Percentiles rank a stretch among this genome's conserved stretches.
These are phyloP conservation scores for Bombus pyrosoma DNA, from an alignment of 1,140 invertebrate genomes.

Conservation along the genomic window DNA sequence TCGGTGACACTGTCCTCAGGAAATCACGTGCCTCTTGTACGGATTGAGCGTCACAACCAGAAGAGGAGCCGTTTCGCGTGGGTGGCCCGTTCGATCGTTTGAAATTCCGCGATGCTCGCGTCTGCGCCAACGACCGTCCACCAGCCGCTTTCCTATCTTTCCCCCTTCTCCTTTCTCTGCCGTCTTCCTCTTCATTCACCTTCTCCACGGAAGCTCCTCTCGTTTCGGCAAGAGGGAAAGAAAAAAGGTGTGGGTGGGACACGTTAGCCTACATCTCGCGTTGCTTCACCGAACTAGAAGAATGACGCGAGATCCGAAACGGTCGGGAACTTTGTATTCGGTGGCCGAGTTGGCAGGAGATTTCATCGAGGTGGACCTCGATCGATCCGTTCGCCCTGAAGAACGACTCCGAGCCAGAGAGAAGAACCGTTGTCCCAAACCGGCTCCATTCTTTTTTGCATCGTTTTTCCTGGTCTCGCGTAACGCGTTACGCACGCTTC, in stretches of 20 bases:
- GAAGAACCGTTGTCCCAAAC: slow-evolving; percentile 30
- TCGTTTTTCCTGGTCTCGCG: background rate
- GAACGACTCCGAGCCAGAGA: background rate
- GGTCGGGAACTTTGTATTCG: slow-evolving; percentile 2
- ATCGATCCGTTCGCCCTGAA: slow-evolving; percentile 38
- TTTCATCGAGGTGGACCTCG: slow-evolving; percentile 43
- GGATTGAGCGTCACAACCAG: background rate
- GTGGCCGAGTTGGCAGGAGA: slow-evolving; percentile 34
- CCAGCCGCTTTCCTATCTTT: background rate
- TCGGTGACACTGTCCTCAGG: slow-evolving; percentile 50
- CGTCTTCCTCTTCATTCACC: slow-evolving; percentile 25
- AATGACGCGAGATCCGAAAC: slow-evolving; percentile 18
- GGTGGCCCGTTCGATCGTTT: slow-evolving; percentile 53
- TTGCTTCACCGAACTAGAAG: background rate
- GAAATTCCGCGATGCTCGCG: slow-evolving; percentile 36
- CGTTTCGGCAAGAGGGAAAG: background rate
- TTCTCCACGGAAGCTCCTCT: background rate
- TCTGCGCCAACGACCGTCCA: slow-evolving; percentile 11
- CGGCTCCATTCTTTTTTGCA: background rate
- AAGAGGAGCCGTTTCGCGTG: slow-evolving; percentile 28
- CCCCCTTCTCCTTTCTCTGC: too few relatives aligned
- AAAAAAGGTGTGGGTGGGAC: slow-evolving; percentile 8
- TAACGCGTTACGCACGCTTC: background rate
- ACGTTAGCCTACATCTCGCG: slow-evolving; percentile 43
- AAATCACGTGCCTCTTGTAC: slow-evolving; percentile 53